These are phyloP conservation scores for Orthosia cruda DNA, from an alignment of 2,888 invertebrate genomes.

Conservation along the genomic window DNA sequence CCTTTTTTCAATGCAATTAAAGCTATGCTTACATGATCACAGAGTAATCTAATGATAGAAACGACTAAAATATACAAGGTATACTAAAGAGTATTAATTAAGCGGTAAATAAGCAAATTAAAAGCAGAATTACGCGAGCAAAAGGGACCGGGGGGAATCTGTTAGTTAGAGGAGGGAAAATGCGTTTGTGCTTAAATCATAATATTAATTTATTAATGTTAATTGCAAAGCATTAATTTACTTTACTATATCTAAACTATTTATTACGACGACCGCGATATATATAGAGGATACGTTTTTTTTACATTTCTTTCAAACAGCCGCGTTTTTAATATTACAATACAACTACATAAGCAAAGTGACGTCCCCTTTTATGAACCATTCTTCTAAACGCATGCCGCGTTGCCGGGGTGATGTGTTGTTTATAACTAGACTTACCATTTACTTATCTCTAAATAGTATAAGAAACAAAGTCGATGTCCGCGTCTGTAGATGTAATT, in stretches of 20 bases:
- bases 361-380: background rate
- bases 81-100: background rate
- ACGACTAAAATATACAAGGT: background rate
- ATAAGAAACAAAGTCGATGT: too few relatives aligned
- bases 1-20: slow-evolving; percentile 2
- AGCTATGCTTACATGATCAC: slow-evolving; percentile 6
- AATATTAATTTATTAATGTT: background rate
- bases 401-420: background rate
- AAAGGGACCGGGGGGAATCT: background rate
- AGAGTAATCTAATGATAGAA: slow-evolving; percentile 1
- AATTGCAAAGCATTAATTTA: slow-evolving; percentile 10
- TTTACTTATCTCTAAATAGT: background rate
- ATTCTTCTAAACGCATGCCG: background rate
- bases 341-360: slow-evolving; percentile 4
- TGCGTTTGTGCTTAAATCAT: slow-evolving; percentile 10
- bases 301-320: background rate
- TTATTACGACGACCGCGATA: background rate
- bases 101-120: slow-evolving; percentile 15
- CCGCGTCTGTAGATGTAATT: too few relatives aligned
- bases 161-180: slow-evolving; percentile 11
- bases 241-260: slow-evolving; percentile 23
- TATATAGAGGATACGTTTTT: background rate
- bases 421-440: slow-evolving; percentile 12
- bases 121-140: background rate
- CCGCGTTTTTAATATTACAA: background rate